Conservation (phyloP, 1,140 invertebrate genomes). For the Parasteatoda tepidariorum region DNA sequence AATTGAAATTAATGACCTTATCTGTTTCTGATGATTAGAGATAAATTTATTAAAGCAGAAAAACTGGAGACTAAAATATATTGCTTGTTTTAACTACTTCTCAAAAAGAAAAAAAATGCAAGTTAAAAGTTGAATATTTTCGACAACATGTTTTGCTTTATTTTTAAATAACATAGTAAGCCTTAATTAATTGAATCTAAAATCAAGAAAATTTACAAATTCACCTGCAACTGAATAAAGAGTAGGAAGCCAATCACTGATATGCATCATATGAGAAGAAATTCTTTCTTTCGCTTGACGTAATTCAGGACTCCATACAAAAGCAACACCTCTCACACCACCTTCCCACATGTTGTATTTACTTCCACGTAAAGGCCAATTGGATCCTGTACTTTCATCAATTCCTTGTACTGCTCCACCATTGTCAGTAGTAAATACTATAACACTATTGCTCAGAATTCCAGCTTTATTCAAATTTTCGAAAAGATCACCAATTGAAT, state of each 20-base stretch:
- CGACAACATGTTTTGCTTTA: too few species aligned
- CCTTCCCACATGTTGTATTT: conserved; percentile 72
- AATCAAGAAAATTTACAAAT: too few species aligned
- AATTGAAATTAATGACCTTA: too few species aligned
- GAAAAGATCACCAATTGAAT: conserved; percentile 86
- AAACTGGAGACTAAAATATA: too few species aligned
- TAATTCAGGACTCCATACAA: conserved; percentile 66
- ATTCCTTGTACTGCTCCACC: conserved; percentile 77
- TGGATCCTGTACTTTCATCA: conserved; percentile 63
- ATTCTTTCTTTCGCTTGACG: conserved; percentile 12
- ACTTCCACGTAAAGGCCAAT: conserved; percentile 70
- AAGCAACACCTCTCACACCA: conserved; percentile 67
- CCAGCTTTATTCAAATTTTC: conserved; percentile 74
- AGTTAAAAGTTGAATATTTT: too few species aligned
- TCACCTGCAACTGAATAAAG: conserved; percentile 57
- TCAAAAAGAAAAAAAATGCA: too few species aligned
- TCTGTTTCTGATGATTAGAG: too few species aligned
- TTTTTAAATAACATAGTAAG: too few species aligned
- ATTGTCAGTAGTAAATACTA: conserved; percentile 89
- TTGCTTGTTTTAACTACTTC: too few species aligned
- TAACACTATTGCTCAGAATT: conserved; percentile 81
- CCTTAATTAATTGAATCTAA: too few species aligned
- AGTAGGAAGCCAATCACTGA: conserved; percentile 63
- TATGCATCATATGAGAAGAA: conserved; percentile 52
- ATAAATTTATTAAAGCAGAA: too few species aligned